Evolutionary conservation across 1,140 invertebrate genomes (phyloP), one percentile per base, ranked within the genome.

Genomic region (Rhagoletis pomonella): DNA sequence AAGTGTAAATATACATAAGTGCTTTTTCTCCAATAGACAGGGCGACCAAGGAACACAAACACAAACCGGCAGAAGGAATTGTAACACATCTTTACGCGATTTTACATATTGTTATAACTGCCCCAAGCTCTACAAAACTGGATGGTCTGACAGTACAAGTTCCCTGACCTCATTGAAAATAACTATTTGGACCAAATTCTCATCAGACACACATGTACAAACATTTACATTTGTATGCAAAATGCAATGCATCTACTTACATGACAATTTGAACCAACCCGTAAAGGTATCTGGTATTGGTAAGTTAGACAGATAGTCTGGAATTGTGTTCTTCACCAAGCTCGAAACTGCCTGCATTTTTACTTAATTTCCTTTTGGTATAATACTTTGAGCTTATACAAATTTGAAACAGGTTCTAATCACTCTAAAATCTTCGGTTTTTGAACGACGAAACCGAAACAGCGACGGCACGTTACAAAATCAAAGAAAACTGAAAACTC

Each of bases 261-360:
- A 94, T 93, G 96, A 95, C 87, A 97, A 94, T 89, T 95, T 95
- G 91, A 97, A 97, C 96, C 96, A 97, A 90, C 97, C 97, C 77
- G 95, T 95, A 89, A 97, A 93, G 4, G 95, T 94, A 90, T 97
- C 95, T 2, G 97, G 97, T 90, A 97, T 95, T 17, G 97, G 97
- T 89, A 97, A 94, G 90, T 94, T 94, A 77, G 96, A 94, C 86
- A 97, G 94, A 93, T 97, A 97, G 93, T 97, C 96, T 2, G 97
- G 96, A 88, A 97, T 90, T 42, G 95, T 95, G 85, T 95, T 94
- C 94, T 97, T 97, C 2, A 97, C 94, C 91, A 97, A 92, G 89
- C 95, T 94, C 77, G 96, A 95, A 55, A 97, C 89, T n/a, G 95
- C 93, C 93, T 96, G 95, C 96, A 97, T 96, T 91, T 94, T 95